Evolutionary conservation across 2,113 vertebrate genomes (phyloP).

Genomic region (Scolopax mira): DNA sequence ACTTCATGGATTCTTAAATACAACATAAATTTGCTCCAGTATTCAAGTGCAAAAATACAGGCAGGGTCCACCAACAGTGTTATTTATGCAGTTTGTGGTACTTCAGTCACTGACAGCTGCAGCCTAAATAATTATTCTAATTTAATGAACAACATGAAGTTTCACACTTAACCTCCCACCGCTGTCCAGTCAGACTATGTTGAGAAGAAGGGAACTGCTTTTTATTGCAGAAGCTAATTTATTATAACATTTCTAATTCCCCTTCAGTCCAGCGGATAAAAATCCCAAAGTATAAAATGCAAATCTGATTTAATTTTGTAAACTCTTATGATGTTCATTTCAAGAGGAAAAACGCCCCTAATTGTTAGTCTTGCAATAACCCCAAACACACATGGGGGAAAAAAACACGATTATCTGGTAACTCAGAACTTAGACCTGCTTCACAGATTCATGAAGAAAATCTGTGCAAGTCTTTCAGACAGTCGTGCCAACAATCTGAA

Average conservation of each 20-base stretch:
- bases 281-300: background rate
- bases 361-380: background rate
- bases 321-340: background rate
- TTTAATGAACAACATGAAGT: background rate
- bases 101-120: background rate
- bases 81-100: fast-evolving
- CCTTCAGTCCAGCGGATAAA: background rate
- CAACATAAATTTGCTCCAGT: background rate
- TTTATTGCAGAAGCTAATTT: background rate
- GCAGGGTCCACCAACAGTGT: background rate
- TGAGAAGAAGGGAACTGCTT: background rate
- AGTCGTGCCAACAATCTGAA: background rate
- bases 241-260: background rate
- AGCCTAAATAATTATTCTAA: background rate
- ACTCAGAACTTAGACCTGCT: background rate
- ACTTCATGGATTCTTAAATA: background rate
- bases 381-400: background rate
- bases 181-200: background rate
- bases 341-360: background rate
- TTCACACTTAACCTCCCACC: background rate
- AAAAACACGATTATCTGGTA: background rate
- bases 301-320: background rate
- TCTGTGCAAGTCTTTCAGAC: background rate
- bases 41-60: background rate
- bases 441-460: background rate